Evolutionary conservation across 2,888 invertebrate genomes (phyloP), one percentile per base, ranked within the genome.

Genomic region (Trachelus stipa): DNA sequence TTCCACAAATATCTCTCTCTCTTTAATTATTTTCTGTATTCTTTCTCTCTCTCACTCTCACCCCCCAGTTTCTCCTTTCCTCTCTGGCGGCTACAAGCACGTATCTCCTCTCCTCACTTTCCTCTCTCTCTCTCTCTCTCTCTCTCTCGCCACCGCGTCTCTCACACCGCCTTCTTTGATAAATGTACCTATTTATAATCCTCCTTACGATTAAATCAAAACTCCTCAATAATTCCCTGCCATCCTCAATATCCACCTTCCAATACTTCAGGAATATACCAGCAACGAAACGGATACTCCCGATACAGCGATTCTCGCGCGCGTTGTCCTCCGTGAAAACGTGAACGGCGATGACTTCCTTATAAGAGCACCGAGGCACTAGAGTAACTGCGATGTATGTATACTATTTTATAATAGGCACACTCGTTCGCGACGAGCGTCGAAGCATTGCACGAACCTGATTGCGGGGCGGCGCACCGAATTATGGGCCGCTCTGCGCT

Each of bases 381-480:
- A 34, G 23, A 9, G 56, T 56, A 56, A 56, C 56, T 56, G 56
- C 56, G 56, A 56, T 56, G 56, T 56, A 56, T 56, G 56, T 56
- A 56, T 56, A 56, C 56, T 56, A 56, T 56, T 56, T 56, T 56
- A 56, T 56, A 56, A 56, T 56, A 56, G 56, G 56, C 56, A 56
- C 33, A 56, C 33, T 71, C 71, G 71, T 71, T 71, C 33, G 71
- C 71, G 34, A 71, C 79, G 77, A 73, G 73, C 76, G 73, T 73
- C 31, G 74, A 74, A 78, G 77, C 75, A 73, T 71, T 74, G 83
- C 88, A 89, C 89, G 89, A 90, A 89, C 88, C 90, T 90, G 88
- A 88, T 88, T 88, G 88, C 89, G 88, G 87, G 87, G 89, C 90
- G 89, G 90, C 89, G 87, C 88, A 88, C 89, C 88, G 90, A 90